phyloP scores from a whole-genome alignment of 2,888 invertebrate species.

The Machimus atricapillus region DNA sequence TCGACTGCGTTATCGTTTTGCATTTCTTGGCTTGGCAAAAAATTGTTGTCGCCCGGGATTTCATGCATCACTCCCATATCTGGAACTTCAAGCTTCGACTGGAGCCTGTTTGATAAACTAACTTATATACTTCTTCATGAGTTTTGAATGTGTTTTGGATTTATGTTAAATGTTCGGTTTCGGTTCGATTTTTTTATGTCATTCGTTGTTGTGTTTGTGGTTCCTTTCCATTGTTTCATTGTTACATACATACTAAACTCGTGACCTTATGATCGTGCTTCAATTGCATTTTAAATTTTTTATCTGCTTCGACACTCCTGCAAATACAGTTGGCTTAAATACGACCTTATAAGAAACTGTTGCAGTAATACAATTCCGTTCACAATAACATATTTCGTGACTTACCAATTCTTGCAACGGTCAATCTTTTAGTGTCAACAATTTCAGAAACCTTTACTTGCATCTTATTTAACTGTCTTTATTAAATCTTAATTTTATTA shows the following conservation, averaged over 20 bases:
- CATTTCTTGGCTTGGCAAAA: constrained; percentile 3
- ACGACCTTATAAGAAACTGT: background rate
- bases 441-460: background rate
- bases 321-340: background rate
- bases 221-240: background rate
- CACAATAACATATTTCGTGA: background rate
- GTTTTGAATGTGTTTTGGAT: constrained; percentile 7
- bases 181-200: constrained; percentile 3
- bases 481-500: background rate
- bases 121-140: background rate
- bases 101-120: background rate
- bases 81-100: background rate
- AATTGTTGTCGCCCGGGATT: background rate
- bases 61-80: background rate
- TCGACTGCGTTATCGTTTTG: constrained; percentile 6
- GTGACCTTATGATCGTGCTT: background rate
- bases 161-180: constrained; percentile 1
- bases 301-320: background rate
- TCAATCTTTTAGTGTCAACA: background rate
- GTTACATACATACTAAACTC: background rate
- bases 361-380: background rate
- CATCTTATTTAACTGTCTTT: background rate
- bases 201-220: constrained; percentile 14
- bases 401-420: background rate
- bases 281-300: background rate